phyloP scores from a whole-genome alignment of 2,113 vertebrate species.

The Otus sunia region DNA sequence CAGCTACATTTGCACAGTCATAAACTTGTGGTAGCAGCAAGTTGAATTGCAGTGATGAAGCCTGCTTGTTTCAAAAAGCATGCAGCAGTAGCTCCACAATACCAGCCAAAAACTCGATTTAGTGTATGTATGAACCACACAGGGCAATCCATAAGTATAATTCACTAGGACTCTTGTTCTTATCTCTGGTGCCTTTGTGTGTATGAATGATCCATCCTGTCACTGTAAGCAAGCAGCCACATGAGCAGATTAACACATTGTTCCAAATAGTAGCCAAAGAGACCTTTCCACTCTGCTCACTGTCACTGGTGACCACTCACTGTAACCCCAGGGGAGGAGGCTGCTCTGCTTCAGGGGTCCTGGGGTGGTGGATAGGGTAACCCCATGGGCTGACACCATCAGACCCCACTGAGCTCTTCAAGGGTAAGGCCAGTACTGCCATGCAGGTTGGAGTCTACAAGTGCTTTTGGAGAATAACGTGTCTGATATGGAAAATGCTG shows the following conservation, averaged over 20 bases:
- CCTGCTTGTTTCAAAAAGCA: background rate
- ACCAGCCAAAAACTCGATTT: background rate
- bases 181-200: background rate
- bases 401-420: background rate
- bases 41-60: background rate
- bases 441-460: background rate
- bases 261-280: background rate
- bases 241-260: background rate
- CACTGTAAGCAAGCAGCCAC: background rate
- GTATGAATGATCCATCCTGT: background rate
- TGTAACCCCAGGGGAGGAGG: fast-evolving
- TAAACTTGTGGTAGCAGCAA: background rate
- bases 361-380: background rate
- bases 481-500: background rate
- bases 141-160: background rate
- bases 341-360: background rate
- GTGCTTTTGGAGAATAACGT: background rate
- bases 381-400: background rate
- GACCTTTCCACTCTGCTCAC: background rate
- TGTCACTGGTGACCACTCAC: background rate
- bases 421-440: background rate
- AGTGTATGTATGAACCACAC: background rate
- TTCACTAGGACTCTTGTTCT: background rate
- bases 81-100: background rate
- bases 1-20: background rate